Evolutionary conservation across 2,113 vertebrate species (phyloP), one percentile per base, ranked within the genome.

Genomic region (Choloepus hoffmanni): DNA sequence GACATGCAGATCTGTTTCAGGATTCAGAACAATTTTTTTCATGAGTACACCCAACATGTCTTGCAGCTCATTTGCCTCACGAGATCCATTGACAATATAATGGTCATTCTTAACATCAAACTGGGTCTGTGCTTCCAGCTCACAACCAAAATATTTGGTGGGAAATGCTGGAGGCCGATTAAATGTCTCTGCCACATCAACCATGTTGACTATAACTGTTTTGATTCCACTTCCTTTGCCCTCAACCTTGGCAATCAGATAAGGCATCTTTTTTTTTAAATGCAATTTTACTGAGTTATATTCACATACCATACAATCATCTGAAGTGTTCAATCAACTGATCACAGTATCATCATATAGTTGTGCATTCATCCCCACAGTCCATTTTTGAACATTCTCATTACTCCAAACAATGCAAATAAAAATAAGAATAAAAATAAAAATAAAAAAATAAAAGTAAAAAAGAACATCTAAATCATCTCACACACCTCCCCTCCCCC

Each of bases 201-300:
- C 99, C 99, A 99, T 99, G 99, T 99, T 99, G 99, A 99, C 99
- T 99, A 99, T 99, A 98, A 99, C 99, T 36, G 99, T 99, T 99
- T 99, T 99, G 99, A 99, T 99, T 99, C 99, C 99, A 99, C 99
- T 99, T 98, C 99, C 99, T 99, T 99, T 99, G 99, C 99, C 99
- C 99, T 99, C 99, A 96, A 99, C 99, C 99, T 99, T 99, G 98
- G 99, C 99, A 99, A 99, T 99, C 99, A 99, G 98, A 99, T 36
- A 36, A 36, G 36, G 36, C 36, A 36, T 36, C 2, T 36, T 36
- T 36, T 36, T 36, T 36, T 36, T 36, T 36, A 36, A 36, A 36
- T 36, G 36, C 36, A 36, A 36, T 36, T 36, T 36, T 36, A 36
- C 36, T 36, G 36, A 36, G 36, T 36, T 36, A 36, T 36, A 36